These are phyloP conservation scores for Silurus aristotelis DNA, from an alignment of 2,797 vertebrate species.

Conservation along the genomic window DNA sequence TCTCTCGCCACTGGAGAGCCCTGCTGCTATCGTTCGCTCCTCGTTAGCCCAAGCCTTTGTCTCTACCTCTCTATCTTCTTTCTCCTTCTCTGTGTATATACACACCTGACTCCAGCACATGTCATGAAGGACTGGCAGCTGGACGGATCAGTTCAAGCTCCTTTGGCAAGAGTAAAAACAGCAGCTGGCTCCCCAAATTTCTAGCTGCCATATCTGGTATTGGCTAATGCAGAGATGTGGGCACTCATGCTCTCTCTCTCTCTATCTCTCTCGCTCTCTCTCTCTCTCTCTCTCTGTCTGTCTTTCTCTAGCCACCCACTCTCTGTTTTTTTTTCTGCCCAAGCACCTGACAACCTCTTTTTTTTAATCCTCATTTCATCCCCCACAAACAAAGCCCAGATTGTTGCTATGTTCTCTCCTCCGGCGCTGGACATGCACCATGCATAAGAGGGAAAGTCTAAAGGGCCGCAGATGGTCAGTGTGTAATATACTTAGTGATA, in stretches of 20 bases:
- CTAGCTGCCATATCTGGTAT: constrained; percentile 65
- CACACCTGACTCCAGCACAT: constrained; percentile 62
- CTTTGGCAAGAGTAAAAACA: constrained; percentile 68
- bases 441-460: constrained; percentile 67
- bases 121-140: constrained; percentile 67
- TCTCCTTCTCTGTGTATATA: constrained; percentile 44
- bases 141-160: constrained; percentile 66
- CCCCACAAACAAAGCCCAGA: constrained; percentile 48
- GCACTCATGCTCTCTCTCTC: constrained; percentile 40
- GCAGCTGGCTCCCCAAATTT: constrained; percentile 67
- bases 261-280: constrained; percentile 4
- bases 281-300: constrained; percentile 18
- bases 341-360: constrained; percentile 62
- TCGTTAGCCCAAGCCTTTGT: constrained; percentile 67
- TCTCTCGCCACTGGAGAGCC: constrained; percentile 72
- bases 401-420: constrained; percentile 41
- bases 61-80: constrained; percentile 47
- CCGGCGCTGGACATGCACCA: constrained; percentile 57
- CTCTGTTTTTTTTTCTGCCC: constrained; percentile 41
- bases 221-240: constrained; percentile 58
- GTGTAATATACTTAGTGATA: constrained; percentile 79
- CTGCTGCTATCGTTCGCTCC: constrained; percentile 66
- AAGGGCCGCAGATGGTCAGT: constrained; percentile 74
- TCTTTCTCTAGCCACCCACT: constrained; percentile 44
- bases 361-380: constrained; percentile 49